A percentile compares a stretch with the other conserved stretches of the same genome.
Evolutionary conservation across 2,797 vertebrate species (phyloP).

Genomic region (Lateolabrax maculatus): DNA sequence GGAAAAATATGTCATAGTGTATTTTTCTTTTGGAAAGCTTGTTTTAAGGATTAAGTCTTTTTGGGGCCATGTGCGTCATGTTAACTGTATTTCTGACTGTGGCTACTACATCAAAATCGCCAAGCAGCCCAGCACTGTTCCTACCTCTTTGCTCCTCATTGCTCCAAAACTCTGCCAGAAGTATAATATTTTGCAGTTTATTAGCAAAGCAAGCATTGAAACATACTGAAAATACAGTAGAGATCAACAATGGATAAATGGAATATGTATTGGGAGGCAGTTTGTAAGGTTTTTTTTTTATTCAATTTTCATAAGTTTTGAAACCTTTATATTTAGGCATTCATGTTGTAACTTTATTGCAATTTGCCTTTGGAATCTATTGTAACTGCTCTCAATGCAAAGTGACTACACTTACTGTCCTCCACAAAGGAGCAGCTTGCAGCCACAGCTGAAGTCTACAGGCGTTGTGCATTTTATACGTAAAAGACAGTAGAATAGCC

Average conservation of each 20-base stretch:
- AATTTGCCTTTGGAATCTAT: neutral
- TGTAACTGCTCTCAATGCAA: neutral
- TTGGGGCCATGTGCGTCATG: neutral
- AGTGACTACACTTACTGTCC: neutral
- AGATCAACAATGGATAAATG: too few species aligned
- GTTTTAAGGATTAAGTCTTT: neutral
- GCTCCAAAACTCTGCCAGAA: neutral
- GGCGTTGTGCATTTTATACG: neutral
- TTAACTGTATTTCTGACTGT: neutral
- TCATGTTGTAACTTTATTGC: neutral
- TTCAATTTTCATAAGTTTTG: neutral
- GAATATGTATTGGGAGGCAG: neutral
- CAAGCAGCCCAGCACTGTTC: neutral
- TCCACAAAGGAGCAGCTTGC: neutral
- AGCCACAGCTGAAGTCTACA: neutral
- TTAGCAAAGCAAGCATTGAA: neutral
- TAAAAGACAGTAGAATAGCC: neutral
- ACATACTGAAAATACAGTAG: neutral
- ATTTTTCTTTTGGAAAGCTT: neutral
- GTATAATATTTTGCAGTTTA: neutral
- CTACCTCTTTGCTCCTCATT: neutral
- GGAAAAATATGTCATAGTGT: too few species aligned
- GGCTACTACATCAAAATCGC: neutral
- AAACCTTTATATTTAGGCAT: neutral
- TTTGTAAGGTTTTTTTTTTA: neutral